A percentile compares a stretch with the other conserved stretches of the same genome.
Conservation (phyloP, 1,140 invertebrate species). For the Leptinotarsa lineolata region DNA sequence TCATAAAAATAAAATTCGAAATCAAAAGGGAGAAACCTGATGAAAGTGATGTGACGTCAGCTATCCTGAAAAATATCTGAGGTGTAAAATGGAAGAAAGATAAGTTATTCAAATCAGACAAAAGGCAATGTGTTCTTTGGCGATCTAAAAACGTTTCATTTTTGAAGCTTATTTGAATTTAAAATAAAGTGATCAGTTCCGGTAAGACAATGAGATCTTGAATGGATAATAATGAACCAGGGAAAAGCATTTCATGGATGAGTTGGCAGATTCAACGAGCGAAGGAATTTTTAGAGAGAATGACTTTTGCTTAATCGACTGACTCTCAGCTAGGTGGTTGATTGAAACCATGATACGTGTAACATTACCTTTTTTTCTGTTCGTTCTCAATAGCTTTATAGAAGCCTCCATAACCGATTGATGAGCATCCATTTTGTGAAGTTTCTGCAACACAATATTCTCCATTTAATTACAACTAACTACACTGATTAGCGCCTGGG, state of each 20-base stretch:
- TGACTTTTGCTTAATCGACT: background rate
- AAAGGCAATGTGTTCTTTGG: background rate
- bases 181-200: background rate
- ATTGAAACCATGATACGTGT: background rate
- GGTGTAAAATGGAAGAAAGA: background rate
- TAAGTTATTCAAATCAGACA: background rate
- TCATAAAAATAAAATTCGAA: background rate
- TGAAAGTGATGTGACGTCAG: background rate
- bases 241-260: background rate
- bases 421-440: no score
- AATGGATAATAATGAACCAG: background rate
- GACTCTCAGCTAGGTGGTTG: background rate
- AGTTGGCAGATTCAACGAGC: background rate
- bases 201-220: background rate
- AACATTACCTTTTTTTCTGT: no score
- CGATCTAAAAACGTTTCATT: background rate
- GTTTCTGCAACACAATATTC: no score
- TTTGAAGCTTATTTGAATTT: background rate
- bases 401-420: no score
- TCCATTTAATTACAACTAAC: no score
- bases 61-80: background rate
- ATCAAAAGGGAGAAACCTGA: background rate
- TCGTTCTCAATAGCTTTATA: no score
- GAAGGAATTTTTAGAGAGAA: background rate
- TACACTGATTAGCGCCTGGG: no score